Percentiles rank a stretch among this genome's conserved stretches.
Evolutionary conservation across 2,888 invertebrate species (phyloP).

Genomic region (Oscheius onirici): DNA sequence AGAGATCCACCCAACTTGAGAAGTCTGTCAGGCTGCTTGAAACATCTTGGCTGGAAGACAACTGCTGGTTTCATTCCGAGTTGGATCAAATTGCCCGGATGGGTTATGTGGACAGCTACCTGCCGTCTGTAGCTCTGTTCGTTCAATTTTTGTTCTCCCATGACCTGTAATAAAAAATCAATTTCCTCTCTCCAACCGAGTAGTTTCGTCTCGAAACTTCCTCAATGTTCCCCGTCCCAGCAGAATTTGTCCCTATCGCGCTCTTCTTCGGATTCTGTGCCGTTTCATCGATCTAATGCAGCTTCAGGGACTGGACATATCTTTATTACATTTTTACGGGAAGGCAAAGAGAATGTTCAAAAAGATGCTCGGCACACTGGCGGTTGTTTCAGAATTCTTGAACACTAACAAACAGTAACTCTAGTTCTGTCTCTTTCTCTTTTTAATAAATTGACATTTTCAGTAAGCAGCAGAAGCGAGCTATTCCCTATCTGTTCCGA

Average conservation of each 20-base stretch:
- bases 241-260: not conserved
- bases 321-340: not conserved
- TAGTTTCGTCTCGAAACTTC: too few species aligned
- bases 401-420: too few species aligned
- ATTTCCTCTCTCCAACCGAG: too few species aligned
- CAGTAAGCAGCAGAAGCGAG: too few species aligned
- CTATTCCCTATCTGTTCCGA: too few species aligned
- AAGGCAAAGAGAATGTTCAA: too few species aligned
- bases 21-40: conserved; percentile 39
- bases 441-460: too few species aligned
- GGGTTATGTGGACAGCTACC: conserved; percentile 38
- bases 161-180: too few species aligned
- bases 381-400: too few species aligned
- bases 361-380: too few species aligned
- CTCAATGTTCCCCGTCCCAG: not conserved
- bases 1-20: conserved; percentile 42
- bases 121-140: conserved; percentile 19
- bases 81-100: conserved; percentile 56
- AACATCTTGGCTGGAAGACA: conserved; percentile 44
- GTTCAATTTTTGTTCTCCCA: too few species aligned
- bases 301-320: not conserved
- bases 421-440: too few species aligned
- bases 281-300: not conserved
- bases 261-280: not conserved
- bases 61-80: conserved; percentile 47